A percentile compares a stretch with the other conserved stretches of the same genome.
Evolutionary conservation across 1,140 invertebrate genomes (phyloP).

Genomic region (Scylla paramamosain): DNA sequence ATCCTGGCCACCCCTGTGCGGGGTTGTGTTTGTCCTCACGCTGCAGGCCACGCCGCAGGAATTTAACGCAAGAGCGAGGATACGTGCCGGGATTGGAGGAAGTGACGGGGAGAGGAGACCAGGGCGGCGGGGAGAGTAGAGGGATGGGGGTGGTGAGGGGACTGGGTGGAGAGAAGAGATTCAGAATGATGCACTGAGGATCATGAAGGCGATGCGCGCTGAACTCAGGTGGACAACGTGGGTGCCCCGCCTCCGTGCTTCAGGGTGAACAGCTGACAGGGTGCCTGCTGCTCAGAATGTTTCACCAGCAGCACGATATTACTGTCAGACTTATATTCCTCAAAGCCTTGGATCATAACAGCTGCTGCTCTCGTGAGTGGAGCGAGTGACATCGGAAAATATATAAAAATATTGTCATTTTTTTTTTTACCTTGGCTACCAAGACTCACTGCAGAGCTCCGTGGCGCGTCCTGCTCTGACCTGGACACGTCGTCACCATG

Average conservation of each 20-base stretch:
- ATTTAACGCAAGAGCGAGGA: neutral
- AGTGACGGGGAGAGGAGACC: neutral
- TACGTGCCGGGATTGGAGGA: constrained; percentile 18
- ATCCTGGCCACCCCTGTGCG: neutral
- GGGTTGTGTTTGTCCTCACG: neutral
- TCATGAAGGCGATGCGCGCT: neutral
- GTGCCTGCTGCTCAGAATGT: neutral
- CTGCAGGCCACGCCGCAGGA: neutral
- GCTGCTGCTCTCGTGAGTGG: neutral
- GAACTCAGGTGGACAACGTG: neutral
- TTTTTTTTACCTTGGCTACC: neutral
- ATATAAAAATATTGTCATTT: neutral
- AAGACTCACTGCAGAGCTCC: neutral
- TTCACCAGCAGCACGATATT: neutral
- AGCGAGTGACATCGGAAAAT: neutral
- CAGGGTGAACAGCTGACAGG: neutral
- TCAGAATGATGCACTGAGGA: neutral
- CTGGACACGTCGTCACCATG: neutral
- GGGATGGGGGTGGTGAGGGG: neutral
- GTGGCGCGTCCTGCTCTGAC: neutral
- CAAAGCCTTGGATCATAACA: neutral
- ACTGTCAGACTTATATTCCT: too few relatives aligned
- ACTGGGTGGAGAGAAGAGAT: neutral
- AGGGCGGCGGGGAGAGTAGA: neutral
- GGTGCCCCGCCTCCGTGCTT: neutral